phyloP scores from a whole-genome alignment of 2,888 invertebrate genomes.

The Melitaea athalia region DNA sequence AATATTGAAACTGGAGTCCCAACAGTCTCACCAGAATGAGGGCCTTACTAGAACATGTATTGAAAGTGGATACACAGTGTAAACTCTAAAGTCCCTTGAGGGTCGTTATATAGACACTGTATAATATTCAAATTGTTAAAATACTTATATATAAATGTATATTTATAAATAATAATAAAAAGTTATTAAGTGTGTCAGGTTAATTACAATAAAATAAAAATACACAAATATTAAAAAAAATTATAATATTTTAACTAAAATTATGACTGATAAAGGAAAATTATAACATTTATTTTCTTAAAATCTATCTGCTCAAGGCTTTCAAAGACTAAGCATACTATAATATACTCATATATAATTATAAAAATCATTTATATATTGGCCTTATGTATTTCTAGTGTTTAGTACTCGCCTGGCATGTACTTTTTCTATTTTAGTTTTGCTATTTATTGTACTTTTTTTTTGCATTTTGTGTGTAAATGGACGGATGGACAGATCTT shows the following conservation, averaged over 20 bases:
- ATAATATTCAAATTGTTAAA: too few relatives aligned
- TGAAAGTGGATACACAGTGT: too few relatives aligned
- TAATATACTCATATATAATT: background rate
- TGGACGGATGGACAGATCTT: constrained; percentile 6
- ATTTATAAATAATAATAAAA: too few relatives aligned
- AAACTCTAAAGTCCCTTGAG: too few relatives aligned
- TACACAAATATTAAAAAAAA: too few relatives aligned
- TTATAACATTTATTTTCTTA: background rate
- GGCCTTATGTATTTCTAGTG: background rate
- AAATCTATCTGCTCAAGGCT: background rate
- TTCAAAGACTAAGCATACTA: constrained; percentile 1
- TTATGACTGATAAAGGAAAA: background rate
- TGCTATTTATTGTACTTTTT: constrained; percentile 8
- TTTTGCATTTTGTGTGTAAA: constrained; percentile 4
- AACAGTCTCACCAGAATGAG: too few relatives aligned
- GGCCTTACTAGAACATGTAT: too few relatives aligned
- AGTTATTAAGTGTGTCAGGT: too few relatives aligned
- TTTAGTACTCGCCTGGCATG: constrained; percentile 2
- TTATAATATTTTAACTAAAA: background rate
- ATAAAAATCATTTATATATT: background rate
- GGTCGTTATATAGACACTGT: too few relatives aligned
- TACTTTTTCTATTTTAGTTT: background rate
- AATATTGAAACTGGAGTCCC: too few relatives aligned
- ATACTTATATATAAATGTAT: too few relatives aligned
- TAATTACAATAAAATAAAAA: too few relatives aligned